These are phyloP conservation scores for Oryzias celebensis DNA, from an alignment of 2,113 vertebrate species.

Conservation along the genomic window DNA sequence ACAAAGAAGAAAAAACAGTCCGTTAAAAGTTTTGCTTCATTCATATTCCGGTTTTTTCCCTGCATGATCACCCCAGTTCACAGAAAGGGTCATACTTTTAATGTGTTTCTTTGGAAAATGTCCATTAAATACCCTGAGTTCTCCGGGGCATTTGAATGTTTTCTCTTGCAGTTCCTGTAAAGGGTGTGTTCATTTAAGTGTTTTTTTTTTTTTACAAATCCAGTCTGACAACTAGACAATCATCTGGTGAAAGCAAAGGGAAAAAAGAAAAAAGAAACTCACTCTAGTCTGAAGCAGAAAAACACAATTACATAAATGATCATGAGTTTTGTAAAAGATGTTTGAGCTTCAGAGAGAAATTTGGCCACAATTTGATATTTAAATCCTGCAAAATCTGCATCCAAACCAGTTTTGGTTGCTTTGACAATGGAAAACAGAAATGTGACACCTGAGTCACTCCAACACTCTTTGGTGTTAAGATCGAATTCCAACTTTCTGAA, in stretches of 20 bases:
- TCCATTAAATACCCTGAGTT: not conserved
- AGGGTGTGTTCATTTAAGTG: constrained; percentile 35
- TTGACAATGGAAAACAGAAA: constrained; percentile 45
- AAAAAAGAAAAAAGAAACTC: not conserved
- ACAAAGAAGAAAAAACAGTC: constrained; percentile 13
- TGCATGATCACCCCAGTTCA: not conserved
- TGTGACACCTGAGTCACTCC: constrained; percentile 2
- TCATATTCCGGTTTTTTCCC: constrained; percentile 2
- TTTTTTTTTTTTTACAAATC: constrained; percentile 6
- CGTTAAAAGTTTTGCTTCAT: constrained; percentile 2
- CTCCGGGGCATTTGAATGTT: constrained; percentile 29
- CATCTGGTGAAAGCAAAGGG: too few species aligned
- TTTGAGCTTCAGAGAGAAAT: not conserved
- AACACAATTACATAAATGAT: not conserved
- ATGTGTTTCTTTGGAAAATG: not conserved
- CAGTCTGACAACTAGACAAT: not conserved
- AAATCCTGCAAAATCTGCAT: constrained; percentile 4
- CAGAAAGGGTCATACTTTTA: not conserved
- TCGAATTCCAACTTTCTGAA: not conserved
- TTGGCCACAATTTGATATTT: constrained; percentile 27
- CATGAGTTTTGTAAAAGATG: not conserved
- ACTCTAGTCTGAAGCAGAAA: not conserved
- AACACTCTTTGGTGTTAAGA: not conserved
- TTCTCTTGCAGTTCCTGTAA: constrained; percentile 19
- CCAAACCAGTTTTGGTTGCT: not conserved